These are phyloP conservation scores for Cynoglossus semilaevis DNA, from an alignment of 2,113 vertebrate species.

Conservation along the genomic window DNA sequence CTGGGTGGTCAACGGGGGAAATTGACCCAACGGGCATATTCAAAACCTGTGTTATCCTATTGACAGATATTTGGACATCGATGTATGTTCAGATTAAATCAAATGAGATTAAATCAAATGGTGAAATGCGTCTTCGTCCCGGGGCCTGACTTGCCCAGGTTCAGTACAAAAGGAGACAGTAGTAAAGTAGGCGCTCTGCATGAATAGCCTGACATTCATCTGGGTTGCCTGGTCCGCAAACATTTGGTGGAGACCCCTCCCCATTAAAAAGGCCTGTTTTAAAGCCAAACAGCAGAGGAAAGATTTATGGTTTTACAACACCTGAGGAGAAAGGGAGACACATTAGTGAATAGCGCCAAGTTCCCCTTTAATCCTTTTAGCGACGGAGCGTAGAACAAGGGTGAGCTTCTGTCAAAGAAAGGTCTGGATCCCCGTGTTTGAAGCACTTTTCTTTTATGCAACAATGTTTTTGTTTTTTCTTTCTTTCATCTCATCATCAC, in stretches of 20 bases:
- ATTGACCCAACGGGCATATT: neutral
- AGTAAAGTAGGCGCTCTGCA: constrained; percentile 2
- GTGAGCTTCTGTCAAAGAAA: constrained; percentile 65
- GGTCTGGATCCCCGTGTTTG: constrained; percentile 32
- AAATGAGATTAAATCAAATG: no score
- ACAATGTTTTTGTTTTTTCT: constrained; percentile 39
- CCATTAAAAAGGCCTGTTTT: constrained; percentile 67
- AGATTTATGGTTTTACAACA: constrained; percentile 82
- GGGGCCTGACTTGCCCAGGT: no score
- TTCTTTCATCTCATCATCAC: constrained; percentile 26
- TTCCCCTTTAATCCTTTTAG: constrained; percentile 70
- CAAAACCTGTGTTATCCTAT: neutral
- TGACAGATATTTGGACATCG: no score
- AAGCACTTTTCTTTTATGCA: constrained; percentile 34
- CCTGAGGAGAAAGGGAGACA: constrained; percentile 63
- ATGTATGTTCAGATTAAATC: no score
- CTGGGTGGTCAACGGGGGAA: constrained; percentile 44
- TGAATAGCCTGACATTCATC: constrained; percentile 40
- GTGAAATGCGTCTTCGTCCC: no score
- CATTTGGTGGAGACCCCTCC: constrained; percentile 52
- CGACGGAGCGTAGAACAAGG: constrained; percentile 65
- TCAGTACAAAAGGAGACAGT: no score
- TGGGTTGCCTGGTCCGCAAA: constrained; percentile 59
- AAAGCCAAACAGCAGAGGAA: constrained; percentile 59
- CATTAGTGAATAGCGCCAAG: constrained; percentile 67